phyloP scores from a whole-genome alignment of 2,113 vertebrate genomes.

The Tachysurus fulvidraco region DNA sequence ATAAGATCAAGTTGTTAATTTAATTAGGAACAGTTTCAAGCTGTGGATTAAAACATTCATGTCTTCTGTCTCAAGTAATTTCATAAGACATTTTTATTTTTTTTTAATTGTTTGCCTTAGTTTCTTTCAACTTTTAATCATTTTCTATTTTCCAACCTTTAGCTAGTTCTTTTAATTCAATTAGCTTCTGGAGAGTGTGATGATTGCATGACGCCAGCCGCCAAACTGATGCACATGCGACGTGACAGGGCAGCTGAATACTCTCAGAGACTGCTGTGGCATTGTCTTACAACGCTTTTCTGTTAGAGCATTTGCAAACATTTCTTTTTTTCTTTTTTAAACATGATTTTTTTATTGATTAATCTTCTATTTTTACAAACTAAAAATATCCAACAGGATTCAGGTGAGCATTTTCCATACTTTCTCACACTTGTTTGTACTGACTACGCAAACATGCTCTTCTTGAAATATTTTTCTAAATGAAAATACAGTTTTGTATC shows the following conservation, averaged over 20 bases:
- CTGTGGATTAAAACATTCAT: not conserved
- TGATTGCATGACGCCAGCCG: not conserved
- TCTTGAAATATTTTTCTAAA: not conserved
- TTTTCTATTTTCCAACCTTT: not conserved
- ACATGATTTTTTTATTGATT: no score
- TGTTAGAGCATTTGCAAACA: not conserved
- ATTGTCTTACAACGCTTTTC: not conserved
- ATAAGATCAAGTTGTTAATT: conserved; percentile 35
- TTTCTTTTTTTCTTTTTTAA: not conserved
- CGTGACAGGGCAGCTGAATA: not conserved
- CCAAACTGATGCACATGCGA: not conserved
- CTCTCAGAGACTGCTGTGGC: no score
- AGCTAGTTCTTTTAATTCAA: not conserved
- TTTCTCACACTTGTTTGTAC: not conserved
- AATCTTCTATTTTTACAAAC: not conserved
- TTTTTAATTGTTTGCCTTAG: not conserved
- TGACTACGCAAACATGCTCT: not conserved
- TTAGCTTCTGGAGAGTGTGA: not conserved
- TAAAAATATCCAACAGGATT: not conserved
- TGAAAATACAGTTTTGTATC: not conserved
- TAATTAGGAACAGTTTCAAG: conserved; percentile 34
- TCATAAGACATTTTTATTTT: not conserved
- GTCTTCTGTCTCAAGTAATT: not conserved
- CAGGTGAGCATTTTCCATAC: not conserved
- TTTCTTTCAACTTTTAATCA: not conserved